Conservation (phyloP, 2,888 invertebrate genomes). For the Cryptus armator region DNA sequence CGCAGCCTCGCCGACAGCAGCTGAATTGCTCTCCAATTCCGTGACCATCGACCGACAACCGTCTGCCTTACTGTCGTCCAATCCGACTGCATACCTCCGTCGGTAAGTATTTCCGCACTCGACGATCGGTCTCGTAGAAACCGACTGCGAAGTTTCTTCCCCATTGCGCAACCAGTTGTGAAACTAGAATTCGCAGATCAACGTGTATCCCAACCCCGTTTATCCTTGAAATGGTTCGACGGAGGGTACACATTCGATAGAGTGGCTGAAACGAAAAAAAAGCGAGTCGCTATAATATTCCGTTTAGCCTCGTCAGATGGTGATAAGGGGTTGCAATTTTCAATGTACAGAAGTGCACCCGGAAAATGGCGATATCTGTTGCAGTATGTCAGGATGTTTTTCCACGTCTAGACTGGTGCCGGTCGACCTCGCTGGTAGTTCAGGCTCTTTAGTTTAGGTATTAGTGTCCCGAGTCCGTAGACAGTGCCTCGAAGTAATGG, state of each 20-base stretch:
- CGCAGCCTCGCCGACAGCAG: not conserved
- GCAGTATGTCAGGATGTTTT: conserved; percentile 71
- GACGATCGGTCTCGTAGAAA: not conserved
- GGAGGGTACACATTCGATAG: conserved; percentile 29
- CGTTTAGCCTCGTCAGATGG: conserved; percentile 54
- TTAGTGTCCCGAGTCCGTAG: conserved; percentile 47
- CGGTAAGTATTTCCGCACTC: conserved; percentile 4
- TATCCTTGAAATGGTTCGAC: conserved; percentile 20
- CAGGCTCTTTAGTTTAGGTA: conserved; percentile 59
- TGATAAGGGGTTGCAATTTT: conserved; percentile 33
- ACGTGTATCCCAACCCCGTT: not conserved
- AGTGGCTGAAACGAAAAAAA: not conserved
- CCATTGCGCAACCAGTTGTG: not conserved
- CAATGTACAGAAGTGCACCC: conserved; percentile 25
- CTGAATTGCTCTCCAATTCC: not conserved
- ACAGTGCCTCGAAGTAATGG: conserved; percentile 53
- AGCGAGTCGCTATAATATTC: conserved; percentile 8
- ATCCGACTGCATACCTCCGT: not conserved
- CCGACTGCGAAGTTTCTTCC: not conserved
- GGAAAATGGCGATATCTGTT: conserved; percentile 72
- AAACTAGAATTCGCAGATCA: not conserved
- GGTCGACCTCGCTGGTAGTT: conserved; percentile 58
- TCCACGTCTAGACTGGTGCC: conserved; percentile 63
- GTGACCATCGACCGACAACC: not conserved
- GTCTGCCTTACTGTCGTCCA: not conserved